phyloP scores from a whole-genome alignment of 2,113 vertebrate species.

The Callionymus lyra region DNA sequence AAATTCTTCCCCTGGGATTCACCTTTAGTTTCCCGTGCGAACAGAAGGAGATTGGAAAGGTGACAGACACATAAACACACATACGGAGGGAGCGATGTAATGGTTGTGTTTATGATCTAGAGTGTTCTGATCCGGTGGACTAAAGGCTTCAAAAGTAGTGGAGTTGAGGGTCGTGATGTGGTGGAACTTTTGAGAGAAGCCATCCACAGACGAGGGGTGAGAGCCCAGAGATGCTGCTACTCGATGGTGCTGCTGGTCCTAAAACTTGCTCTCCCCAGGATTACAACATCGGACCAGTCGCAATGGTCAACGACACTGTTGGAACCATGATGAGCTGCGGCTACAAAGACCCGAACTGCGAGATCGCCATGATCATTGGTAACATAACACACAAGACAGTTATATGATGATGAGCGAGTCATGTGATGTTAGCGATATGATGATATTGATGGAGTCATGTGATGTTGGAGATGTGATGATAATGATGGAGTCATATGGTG shows the following conservation, averaged over 20 bases:
- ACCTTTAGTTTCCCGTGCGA: constrained; percentile 79
- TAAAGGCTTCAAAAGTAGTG: constrained; percentile 76
- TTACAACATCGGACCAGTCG: constrained; percentile 62
- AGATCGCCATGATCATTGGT: constrained; percentile 75
- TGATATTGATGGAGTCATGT: too few relatives aligned
- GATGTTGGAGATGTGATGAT: too few relatives aligned
- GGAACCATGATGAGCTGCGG: constrained; percentile 80
- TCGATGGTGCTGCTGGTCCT: neutral
- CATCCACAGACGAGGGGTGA: constrained; percentile 66
- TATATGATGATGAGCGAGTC: too few relatives aligned
- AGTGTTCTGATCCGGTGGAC: constrained; percentile 80
- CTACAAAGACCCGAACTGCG: constrained; percentile 53
- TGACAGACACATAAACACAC: constrained; percentile 12
- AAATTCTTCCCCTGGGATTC: constrained; percentile 70
- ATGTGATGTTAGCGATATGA: too few relatives aligned
- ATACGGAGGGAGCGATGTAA: neutral
- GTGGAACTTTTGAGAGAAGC: constrained; percentile 71
- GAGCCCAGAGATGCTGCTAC: too few relatives aligned
- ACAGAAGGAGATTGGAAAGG: constrained; percentile 72
- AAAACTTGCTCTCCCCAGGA: constrained; percentile 44
- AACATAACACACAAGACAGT: constrained; percentile 18
- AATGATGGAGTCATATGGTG: too few relatives aligned
- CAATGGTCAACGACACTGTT: constrained; percentile 78
- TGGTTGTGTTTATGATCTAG: constrained; percentile 41
- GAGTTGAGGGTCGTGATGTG: constrained; percentile 73